phyloP scores from a whole-genome alignment of 2,797 vertebrate genomes.

The Oreochromis mossambicus region DNA sequence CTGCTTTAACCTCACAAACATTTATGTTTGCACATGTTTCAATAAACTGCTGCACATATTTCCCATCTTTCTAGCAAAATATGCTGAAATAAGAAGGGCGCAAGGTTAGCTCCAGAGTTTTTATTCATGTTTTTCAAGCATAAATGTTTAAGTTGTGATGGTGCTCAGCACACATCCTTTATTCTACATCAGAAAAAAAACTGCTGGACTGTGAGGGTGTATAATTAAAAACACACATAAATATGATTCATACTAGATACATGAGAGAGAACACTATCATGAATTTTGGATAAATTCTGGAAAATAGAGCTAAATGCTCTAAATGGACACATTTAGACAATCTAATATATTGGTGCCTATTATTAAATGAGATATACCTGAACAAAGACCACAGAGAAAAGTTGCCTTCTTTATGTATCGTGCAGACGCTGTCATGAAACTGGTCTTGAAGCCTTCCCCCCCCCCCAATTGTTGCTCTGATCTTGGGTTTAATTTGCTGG shows the following conservation, averaged over 20 bases:
- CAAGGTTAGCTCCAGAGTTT: not conserved
- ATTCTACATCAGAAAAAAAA: fast-evolving
- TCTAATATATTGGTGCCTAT: not conserved
- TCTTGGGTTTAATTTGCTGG: not conserved
- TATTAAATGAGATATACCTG: fast-evolving
- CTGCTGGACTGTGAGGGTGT: not conserved
- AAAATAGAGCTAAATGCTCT: not conserved
- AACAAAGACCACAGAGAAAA: not conserved
- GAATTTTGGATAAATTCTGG: fast-evolving
- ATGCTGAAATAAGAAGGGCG: not conserved
- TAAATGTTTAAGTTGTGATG: not conserved
- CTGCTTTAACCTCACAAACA: not conserved
- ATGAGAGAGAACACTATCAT: not conserved
- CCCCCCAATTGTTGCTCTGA: not conserved
- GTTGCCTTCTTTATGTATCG: not conserved
- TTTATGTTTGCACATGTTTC: not conserved
- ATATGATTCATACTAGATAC: not conserved
- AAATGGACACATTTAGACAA: not conserved
- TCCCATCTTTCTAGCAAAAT: not conserved
- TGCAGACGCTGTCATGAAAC: fast-evolving
- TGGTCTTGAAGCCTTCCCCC: not conserved
- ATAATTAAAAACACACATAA: not conserved
- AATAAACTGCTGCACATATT: fast-evolving
- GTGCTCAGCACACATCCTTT: not conserved
- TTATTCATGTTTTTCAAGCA: not conserved